These are phyloP conservation scores for Phrynocephalus guinanensis DNA, from an alignment of 2,797 vertebrate species.

Conservation along the genomic window DNA sequence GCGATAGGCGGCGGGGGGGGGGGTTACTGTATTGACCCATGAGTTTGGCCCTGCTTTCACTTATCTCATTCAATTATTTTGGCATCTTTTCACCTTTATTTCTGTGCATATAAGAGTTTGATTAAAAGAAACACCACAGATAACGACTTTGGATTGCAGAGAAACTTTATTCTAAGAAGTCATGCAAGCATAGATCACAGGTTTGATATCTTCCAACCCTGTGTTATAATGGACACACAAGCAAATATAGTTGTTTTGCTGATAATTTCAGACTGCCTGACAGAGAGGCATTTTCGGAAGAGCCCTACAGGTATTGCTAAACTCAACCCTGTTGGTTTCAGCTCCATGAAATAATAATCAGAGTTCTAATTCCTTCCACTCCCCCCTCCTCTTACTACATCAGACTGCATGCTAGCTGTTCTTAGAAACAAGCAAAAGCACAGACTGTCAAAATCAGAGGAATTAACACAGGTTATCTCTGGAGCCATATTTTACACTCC, in stretches of 20 bases:
- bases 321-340: conserved; percentile 38
- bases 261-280: conserved; percentile 85
- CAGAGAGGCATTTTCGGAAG: conserved; percentile 81
- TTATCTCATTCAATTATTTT: neutral
- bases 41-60: neutral
- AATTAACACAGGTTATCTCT: neutral
- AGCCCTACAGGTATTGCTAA: conserved; percentile 84
- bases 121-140: neutral
- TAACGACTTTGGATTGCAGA: neutral
- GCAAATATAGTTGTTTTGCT: conserved; percentile 67
- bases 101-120: too few relatives aligned
- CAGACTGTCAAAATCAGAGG: conserved; percentile 11
- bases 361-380: conserved; percentile 39
- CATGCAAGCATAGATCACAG: neutral
- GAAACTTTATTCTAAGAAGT: neutral
- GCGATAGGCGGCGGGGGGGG: too few relatives aligned
- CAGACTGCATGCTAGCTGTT: conserved; percentile 59
- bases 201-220: neutral
- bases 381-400: conserved; percentile 31
- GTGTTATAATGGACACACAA: conserved; percentile 49
- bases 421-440: neutral
- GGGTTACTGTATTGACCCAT: too few relatives aligned
- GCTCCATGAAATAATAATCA: conserved; percentile 38
- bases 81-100: neutral
- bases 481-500: neutral